Evolutionary conservation across 2,113 vertebrate genomes (phyloP), one percentile per base, ranked within the genome.

Genomic region (Cryptotis parvus): DNA sequence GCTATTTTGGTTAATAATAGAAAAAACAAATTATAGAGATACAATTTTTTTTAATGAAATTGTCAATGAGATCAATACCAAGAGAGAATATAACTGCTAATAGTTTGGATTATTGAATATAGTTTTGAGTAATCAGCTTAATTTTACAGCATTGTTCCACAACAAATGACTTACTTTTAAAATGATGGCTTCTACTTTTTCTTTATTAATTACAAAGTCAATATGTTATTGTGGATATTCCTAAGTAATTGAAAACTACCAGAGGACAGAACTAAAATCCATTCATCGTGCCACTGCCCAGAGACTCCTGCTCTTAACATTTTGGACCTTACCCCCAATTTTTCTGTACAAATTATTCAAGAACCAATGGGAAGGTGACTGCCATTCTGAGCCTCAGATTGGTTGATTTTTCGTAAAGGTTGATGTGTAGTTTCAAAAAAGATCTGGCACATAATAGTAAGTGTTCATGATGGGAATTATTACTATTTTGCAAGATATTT

Each of bases 151-250:
- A 77, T 35, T 79, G 0, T 49, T 84, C 24, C 45, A 63, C 4
- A 80, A 73, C 31, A 84, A 79, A 68, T 73, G 27, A 68, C 55
- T 90, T 87, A 58, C n/a, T 94, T 94, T 83, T 79, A 41, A 91
- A 87, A 88, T 77, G 66, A 84, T 9, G 83, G 39, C 22, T 43
- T 89, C 89, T 8, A 63, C 31, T 74, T 77, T 68, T 66, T 72
- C 22, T 33, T 68, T 26, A 11, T 33, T 61, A 87, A 76, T 75
- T 93, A 41, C 39, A 93, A 94, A 90, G 77, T 27, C 39, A 90
- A 45, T n/a, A 35, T 76, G 33, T 52, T 29, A 24, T 35, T 75
- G 37, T 43, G 31, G 26, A 39, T 84, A 68, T 69, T 87, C 55
- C 87, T 70, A 22, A 45, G 93, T 81, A 68, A 84, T 7, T 81